These are phyloP conservation scores for Venustaconcha ellipsiformis DNA, from an alignment of 1,140 invertebrate genomes.

Conservation along the genomic window DNA sequence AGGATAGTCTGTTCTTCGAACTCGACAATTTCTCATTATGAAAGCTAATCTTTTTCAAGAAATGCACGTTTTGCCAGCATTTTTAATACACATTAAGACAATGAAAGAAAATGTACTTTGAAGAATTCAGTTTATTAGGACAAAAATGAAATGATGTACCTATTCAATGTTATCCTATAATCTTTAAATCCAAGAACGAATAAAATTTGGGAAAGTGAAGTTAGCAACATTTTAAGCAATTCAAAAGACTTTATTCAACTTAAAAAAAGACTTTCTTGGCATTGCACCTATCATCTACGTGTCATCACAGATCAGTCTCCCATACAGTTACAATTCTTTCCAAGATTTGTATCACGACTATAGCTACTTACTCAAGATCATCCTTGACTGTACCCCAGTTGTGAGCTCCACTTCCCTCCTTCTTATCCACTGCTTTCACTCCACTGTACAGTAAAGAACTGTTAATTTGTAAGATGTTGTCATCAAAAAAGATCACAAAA, in stretches of 20 bases:
- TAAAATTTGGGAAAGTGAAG: background rate
- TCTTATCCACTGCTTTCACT: constrained; percentile 93
- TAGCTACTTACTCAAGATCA: constrained; percentile 72
- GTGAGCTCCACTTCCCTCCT: constrained; percentile 91
- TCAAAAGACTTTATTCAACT: background rate
- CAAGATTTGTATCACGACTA: constrained; percentile 9
- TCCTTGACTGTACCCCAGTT: constrained; percentile 96
- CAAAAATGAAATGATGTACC: too few species aligned
- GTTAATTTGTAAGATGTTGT: background rate
- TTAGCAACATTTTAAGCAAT: background rate
- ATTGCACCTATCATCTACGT: background rate
- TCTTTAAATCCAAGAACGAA: too few species aligned
- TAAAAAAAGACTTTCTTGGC: too few species aligned
- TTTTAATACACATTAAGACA: too few species aligned
- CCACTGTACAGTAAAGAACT: constrained; percentile 73
- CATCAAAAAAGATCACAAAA: background rate
- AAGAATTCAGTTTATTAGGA: too few species aligned
- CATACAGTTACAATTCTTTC: background rate
- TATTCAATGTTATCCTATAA: too few species aligned
- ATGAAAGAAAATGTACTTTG: too few species aligned
- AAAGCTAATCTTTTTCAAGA: too few species aligned
- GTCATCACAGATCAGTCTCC: background rate
- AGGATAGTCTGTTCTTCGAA: too few species aligned
- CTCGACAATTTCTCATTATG: too few species aligned
- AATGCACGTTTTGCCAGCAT: too few species aligned